Percentiles rank a stretch among this genome's conserved stretches.
Conservation (phyloP, 1,140 invertebrate species). For the Armadillidium nasatum region DNA sequence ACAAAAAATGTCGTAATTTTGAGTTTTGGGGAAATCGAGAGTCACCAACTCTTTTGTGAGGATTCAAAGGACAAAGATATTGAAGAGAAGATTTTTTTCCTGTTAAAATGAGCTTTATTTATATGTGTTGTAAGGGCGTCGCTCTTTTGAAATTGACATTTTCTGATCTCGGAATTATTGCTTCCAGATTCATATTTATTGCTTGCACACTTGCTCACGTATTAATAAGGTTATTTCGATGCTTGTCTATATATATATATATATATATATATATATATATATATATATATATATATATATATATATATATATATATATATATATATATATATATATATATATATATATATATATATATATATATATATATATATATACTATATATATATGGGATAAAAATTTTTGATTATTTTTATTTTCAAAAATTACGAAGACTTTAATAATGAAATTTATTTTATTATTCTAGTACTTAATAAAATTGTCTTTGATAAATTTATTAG, state of each 20-base stretch:
- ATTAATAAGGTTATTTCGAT: slow-evolving; percentile 10
- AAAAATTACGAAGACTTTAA: too few species aligned
- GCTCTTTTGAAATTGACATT: not conserved
- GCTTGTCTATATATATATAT: not conserved
- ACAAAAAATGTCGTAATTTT: slow-evolving; percentile 1
- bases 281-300: slow-evolving; percentile 4
- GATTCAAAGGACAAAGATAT: not conserved
- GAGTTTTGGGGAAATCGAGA: not conserved
- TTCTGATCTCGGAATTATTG: slow-evolving; percentile 1
- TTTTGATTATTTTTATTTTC: too few species aligned
- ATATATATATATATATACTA: slow-evolving; percentile 12
- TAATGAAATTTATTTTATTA: too few species aligned
- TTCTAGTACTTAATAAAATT: too few species aligned
- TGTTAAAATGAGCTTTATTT: not conserved
- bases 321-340: slow-evolving; percentile 15
- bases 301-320: slow-evolving; percentile 15
- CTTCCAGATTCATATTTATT: not conserved
- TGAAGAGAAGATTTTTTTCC: not conserved
- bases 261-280: not conserved
- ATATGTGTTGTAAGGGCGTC: not conserved
- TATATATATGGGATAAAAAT: too few species aligned
- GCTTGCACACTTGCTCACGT: not conserved
- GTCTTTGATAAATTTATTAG: too few species aligned
- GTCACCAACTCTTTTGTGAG: not conserved
- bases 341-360: slow-evolving; percentile 15